Evolutionary conservation across 2,797 vertebrate species (phyloP).

Genomic region (Neomorphus geoffroyi): DNA sequence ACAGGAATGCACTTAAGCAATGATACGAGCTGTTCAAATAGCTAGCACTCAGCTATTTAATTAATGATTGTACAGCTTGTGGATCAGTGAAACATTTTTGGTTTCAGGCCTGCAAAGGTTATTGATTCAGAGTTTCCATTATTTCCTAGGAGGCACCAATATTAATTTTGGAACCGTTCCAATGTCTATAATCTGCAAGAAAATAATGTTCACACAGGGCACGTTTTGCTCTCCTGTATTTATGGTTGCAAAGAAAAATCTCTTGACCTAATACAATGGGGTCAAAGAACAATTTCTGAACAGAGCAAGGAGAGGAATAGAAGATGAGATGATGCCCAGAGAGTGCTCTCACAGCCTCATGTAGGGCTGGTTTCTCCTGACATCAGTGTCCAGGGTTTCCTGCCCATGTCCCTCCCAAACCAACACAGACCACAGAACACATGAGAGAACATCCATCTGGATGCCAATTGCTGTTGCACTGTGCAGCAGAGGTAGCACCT

Average conservation of each 20-base stretch:
- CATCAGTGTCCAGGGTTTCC: not conserved
- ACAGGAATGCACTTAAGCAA: not conserved
- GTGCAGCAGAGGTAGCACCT: not conserved
- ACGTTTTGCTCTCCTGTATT: not conserved
- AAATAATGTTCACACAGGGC: constrained; percentile 2
- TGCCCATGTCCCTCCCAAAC: not conserved
- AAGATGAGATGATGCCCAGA: not conserved
- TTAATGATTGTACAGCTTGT: constrained; percentile 37
- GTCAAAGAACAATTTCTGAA: not conserved
- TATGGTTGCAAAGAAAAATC: not conserved
- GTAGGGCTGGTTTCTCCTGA: not conserved
- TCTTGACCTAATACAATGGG: not conserved
- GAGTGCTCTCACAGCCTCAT: not conserved
- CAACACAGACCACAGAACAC: not conserved
- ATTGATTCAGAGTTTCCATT: constrained; percentile 38
- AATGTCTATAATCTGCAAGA: not conserved
- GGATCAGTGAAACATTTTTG: constrained; percentile 28
- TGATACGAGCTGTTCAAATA: not conserved
- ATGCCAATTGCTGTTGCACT: not conserved
- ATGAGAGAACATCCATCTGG: not conserved
- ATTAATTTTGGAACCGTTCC: constrained; percentile 4
- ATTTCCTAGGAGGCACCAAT: not conserved
- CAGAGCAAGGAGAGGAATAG: not conserved
- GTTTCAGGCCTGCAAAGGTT: not conserved
- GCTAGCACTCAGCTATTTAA: constrained; percentile 3